phyloP scores from a whole-genome alignment of 2,113 vertebrate species.

The Zeus faber region DNA sequence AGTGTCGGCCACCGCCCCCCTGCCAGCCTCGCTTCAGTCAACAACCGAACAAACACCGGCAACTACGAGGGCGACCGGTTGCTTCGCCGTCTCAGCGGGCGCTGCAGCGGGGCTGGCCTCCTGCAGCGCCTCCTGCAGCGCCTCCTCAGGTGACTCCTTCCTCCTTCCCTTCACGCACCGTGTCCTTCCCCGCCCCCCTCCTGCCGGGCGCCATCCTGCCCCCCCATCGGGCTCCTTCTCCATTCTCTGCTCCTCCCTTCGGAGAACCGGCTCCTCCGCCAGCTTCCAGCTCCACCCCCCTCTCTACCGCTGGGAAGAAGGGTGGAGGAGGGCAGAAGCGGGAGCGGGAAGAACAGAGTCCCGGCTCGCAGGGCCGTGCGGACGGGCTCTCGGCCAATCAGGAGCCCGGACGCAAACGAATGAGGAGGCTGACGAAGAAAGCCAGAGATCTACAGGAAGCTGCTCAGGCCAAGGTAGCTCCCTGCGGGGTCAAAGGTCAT shows the following conservation, averaged over 20 bases:
- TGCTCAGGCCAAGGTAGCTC: slow-evolving; percentile 13
- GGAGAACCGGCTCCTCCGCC: neutral
- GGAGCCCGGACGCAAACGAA: slow-evolving; percentile 20
- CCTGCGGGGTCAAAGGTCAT: no score
- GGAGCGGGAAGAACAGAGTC: neutral
- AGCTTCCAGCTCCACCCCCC: neutral
- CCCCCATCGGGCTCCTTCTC: slow-evolving; percentile 15
- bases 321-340: neutral
- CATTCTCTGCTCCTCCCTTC: neutral
- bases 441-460: slow-evolving; percentile 31
- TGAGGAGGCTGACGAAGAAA: slow-evolving; percentile 43
- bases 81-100: no score
- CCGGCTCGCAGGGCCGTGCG: no score
- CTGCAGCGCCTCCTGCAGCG: neutral
- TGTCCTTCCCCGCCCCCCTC: slow-evolving; percentile 7
- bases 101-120: neutral
- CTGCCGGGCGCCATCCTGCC: neutral
- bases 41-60: neutral
- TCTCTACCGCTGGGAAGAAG: slow-evolving; percentile 9
- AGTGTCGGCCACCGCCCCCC: neutral
- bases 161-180: neutral
- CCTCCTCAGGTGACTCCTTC: neutral
- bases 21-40: neutral
- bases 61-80: neutral
- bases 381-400: neutral